Evolutionary conservation across 2,888 invertebrate genomes (phyloP).

Genomic region (Protula sp.): DNA sequence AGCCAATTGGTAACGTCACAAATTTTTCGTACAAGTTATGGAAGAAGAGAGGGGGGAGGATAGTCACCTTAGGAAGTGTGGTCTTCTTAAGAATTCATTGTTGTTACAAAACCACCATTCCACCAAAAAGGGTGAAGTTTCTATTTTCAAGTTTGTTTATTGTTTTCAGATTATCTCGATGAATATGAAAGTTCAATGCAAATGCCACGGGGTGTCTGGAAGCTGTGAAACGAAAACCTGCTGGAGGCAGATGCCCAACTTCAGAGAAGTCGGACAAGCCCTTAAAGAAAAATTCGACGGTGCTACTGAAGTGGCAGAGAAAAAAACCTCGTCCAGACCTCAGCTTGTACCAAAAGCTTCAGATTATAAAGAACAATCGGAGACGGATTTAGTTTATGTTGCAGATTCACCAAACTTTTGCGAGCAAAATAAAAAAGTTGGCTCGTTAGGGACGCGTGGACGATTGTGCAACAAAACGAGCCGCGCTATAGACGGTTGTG

Average conservation of each 20-base stretch:
- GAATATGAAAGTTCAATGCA: slow-evolving; percentile 70
- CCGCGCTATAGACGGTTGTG: slow-evolving; percentile 81
- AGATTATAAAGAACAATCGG: slow-evolving; percentile 74
- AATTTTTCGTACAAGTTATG: too few relatives aligned
- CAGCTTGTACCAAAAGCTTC: slow-evolving; percentile 42
- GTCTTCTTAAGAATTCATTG: too few relatives aligned
- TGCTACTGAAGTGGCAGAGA: slow-evolving; percentile 68
- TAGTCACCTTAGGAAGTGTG: too few relatives aligned
- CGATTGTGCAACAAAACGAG: slow-evolving; percentile 64
- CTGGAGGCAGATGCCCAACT: slow-evolving; percentile 87
- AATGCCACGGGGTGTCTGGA: slow-evolving; percentile 93
- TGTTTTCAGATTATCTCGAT: slow-evolving; percentile 57
- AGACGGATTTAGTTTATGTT: slow-evolving; percentile 85
- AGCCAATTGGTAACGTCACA: too few relatives aligned
- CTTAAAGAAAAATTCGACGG: slow-evolving; percentile 87
- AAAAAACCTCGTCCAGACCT: slow-evolving; percentile 58
- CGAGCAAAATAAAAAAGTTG: slow-evolving; percentile 58
- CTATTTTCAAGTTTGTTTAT: too few relatives aligned
- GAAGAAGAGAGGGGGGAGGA: too few relatives aligned
- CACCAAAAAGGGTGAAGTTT: too few relatives aligned
- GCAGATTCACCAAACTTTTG: slow-evolving; percentile 98
- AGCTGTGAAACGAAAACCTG: slow-evolving; percentile 93
- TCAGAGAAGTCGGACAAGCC: slow-evolving; percentile 83
- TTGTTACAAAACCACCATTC: too few relatives aligned
- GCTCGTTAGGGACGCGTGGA: slow-evolving; percentile 63